These are phyloP conservation scores for Tholera decimalis DNA, from an alignment of 2,888 invertebrate genomes.

Conservation along the genomic window DNA sequence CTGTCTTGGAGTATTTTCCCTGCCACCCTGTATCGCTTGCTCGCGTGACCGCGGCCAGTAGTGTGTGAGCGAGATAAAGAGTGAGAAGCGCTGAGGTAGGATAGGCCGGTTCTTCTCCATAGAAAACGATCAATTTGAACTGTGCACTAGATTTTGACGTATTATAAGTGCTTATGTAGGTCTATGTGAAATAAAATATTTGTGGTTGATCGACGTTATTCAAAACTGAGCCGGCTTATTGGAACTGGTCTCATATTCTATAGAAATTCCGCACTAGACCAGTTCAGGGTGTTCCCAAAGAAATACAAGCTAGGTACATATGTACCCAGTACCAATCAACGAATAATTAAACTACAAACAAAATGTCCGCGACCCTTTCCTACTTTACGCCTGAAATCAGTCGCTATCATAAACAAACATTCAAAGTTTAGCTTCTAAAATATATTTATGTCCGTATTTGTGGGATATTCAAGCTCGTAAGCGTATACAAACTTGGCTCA, in stretches of 20 bases:
- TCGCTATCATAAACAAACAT: conserved; percentile 5
- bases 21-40: no score
- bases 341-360: background rate
- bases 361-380: background rate
- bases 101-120: no score
- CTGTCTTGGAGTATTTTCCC: no score
- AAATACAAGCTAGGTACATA: background rate
- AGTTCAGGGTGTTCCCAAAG: background rate
- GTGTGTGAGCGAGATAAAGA: no score
- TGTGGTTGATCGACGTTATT: no score
- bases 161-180: no score
- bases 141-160: no score
- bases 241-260: background rate
- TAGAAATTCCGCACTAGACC: background rate
- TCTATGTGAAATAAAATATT: no score
- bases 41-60: no score
- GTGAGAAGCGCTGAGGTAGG: no score
- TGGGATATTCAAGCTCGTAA: conserved; percentile 13
- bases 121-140: no score
- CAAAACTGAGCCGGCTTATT: no score
- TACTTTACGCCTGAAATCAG: background rate
- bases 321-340: background rate
- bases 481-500: conserved; percentile 22
- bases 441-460: conserved; percentile 26
- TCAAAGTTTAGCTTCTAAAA: conserved; percentile 31